These are phyloP conservation scores for Hystrix brachyura DNA, from an alignment of 2,113 vertebrate species.

Conservation along the genomic window DNA sequence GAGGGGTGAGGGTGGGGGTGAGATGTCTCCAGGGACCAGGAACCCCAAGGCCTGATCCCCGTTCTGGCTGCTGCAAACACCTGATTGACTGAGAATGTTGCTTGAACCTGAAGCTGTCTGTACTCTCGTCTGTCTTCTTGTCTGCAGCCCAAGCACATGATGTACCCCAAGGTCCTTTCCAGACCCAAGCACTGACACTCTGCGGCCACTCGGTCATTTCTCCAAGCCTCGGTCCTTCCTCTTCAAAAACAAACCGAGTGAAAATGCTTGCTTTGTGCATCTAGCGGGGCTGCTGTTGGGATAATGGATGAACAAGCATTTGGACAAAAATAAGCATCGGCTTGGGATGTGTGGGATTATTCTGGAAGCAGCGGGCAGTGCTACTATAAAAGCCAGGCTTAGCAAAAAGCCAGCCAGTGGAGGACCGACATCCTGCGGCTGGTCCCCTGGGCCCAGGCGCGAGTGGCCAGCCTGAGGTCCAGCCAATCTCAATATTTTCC, in stretches of 20 bases:
- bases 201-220: background rate
- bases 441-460: accelerated
- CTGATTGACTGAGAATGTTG: background rate
- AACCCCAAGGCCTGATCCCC: no score
- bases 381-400: background rate
- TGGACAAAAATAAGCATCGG: background rate
- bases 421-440: background rate
- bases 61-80: background rate
- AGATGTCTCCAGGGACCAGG: background rate
- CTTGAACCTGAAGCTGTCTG: background rate
- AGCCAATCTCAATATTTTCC: slow-evolving; percentile 72
- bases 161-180: background rate
- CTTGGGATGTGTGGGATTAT: background rate
- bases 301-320: background rate
- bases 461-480: background rate
- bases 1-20: accelerated
- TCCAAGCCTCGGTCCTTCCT: background rate
- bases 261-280: background rate
- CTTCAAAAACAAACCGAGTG: background rate
- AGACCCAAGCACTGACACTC: background rate
- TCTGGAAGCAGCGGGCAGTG: background rate
- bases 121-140: background rate
- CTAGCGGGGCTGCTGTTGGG: background rate
- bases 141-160: background rate
- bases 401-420: background rate